Percentiles rank a stretch among this genome's conserved stretches.
Conservation (phyloP, 2,888 invertebrate genomes). For the Acheta domesticus region DNA sequence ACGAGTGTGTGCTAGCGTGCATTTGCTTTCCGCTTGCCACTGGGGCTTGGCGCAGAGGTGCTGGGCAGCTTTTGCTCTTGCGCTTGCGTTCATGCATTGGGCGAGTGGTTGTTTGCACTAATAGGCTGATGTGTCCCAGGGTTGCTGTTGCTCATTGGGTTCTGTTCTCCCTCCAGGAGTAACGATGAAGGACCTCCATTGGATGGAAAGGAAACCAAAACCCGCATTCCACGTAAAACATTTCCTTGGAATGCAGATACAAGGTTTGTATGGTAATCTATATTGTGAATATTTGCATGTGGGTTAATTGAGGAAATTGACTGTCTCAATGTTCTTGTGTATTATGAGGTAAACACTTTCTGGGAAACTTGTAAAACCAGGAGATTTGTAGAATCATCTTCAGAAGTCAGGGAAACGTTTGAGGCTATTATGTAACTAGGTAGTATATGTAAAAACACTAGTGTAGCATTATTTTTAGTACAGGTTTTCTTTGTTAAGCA, state of each 20-base stretch:
- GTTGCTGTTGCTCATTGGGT: conserved; percentile 21
- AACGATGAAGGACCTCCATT: conserved; percentile 20
- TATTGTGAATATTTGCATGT: too few relatives aligned
- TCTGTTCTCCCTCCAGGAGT: conserved; percentile 21
- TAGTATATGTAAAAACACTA: too few relatives aligned
- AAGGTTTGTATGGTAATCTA: not conserved
- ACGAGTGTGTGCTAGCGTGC: not conserved
- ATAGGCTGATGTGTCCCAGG: not conserved
- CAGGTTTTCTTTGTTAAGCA: too few relatives aligned
- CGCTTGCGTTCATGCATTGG: not conserved
- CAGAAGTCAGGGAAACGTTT: too few relatives aligned
- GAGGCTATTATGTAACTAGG: too few relatives aligned
- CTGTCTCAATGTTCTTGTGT: too few relatives aligned
- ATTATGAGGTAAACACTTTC: too few relatives aligned
- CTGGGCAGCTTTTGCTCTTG: conserved; percentile 41
- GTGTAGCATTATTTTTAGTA: too few relatives aligned
- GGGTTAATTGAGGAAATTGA: too few relatives aligned
- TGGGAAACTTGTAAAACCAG: too few relatives aligned
- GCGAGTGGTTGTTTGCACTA: not conserved
- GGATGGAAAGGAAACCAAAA: not conserved
- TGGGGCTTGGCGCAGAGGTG: conserved; percentile 38
- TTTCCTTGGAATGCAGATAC: not conserved
- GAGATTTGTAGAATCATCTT: too few relatives aligned
- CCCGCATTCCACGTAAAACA: conserved; percentile 24
- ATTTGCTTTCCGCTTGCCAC: not conserved